These are phyloP conservation scores for Drosophila formosana DNA, from an alignment of 2,888 invertebrate genomes.

Conservation along the genomic window DNA sequence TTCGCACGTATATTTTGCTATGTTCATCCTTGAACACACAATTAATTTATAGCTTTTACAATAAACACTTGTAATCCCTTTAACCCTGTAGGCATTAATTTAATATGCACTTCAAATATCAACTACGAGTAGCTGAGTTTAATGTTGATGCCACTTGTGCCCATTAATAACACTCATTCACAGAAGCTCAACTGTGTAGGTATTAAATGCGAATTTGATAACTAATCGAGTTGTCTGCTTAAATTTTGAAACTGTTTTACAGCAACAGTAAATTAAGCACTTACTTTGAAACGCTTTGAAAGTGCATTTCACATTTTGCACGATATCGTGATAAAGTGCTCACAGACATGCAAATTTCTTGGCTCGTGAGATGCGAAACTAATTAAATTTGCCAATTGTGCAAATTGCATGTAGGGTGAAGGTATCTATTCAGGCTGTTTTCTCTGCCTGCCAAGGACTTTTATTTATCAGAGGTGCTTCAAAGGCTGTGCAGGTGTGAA, in stretches of 20 bases:
- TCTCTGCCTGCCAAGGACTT: background rate
- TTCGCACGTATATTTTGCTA: no score
- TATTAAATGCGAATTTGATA: background rate
- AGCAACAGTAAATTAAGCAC: slow-evolving; percentile 4
- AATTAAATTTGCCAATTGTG: slow-evolving; percentile 24
- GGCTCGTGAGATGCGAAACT: slow-evolving; percentile 20
- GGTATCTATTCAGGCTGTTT: background rate
- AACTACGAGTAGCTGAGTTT: no score
- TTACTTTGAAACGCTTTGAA: background rate
- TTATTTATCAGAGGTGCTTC: background rate
- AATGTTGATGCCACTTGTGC: background rate
- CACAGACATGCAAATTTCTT: slow-evolving; percentile 26
- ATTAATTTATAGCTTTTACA: no score
- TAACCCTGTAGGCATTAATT: no score
- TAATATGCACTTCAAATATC: no score
- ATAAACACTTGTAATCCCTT: no score
- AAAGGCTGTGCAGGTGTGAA: slow-evolving; percentile 19
- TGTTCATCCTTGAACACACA: no score
- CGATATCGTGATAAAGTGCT: background rate
- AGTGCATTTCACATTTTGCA: background rate
- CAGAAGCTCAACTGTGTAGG: background rate
- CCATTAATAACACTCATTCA: background rate
- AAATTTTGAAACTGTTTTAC: background rate
- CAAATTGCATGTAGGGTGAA: slow-evolving; percentile 18
- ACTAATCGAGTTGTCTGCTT: background rate